A percentile compares a stretch with the other conserved stretches of the same genome.
These are phyloP conservation scores for Melitaea athalia DNA, from an alignment of 2,888 invertebrate species.

Conservation along the genomic window DNA sequence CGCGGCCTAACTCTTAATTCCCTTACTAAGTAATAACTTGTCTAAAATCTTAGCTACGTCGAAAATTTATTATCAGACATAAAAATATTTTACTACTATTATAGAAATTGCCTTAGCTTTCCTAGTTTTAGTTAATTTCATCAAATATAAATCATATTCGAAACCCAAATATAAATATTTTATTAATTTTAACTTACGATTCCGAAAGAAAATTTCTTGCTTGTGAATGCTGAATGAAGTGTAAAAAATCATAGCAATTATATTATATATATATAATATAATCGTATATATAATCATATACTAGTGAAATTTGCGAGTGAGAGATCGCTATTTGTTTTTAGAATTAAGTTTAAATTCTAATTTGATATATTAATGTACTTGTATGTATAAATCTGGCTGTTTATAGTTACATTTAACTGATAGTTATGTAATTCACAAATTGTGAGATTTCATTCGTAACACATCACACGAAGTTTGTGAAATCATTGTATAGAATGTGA, in stretches of 20 bases:
- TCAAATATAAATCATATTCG: too few species aligned
- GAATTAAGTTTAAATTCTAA: too few species aligned
- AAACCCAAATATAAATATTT: too few species aligned
- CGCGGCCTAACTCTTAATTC: not conserved
- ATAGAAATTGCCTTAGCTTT: too few species aligned
- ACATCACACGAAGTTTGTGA: not conserved
- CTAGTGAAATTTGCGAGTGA: too few species aligned
- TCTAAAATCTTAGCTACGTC: not conserved
- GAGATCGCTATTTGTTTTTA: too few species aligned
- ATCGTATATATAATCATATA: too few species aligned
- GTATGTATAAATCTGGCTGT: not conserved
- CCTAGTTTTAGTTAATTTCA: too few species aligned
- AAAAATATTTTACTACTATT: slow-evolving; percentile 1
- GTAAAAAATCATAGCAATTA: too few species aligned
- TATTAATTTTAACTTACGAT: too few species aligned
- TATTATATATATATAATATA: too few species aligned
- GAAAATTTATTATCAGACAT: not conserved
- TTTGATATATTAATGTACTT: not conserved
- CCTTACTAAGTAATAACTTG: not conserved
- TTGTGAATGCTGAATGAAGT: not conserved
- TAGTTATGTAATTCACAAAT: not conserved
- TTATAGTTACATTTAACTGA: not conserved
- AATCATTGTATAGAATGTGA: not conserved
- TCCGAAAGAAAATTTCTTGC: not conserved
- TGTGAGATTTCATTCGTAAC: not conserved